A percentile compares a stretch with the other conserved stretches of the same genome.
phyloP scores from a whole-genome alignment of 2,113 vertebrate genomes.

The Bettongia penicillata region DNA sequence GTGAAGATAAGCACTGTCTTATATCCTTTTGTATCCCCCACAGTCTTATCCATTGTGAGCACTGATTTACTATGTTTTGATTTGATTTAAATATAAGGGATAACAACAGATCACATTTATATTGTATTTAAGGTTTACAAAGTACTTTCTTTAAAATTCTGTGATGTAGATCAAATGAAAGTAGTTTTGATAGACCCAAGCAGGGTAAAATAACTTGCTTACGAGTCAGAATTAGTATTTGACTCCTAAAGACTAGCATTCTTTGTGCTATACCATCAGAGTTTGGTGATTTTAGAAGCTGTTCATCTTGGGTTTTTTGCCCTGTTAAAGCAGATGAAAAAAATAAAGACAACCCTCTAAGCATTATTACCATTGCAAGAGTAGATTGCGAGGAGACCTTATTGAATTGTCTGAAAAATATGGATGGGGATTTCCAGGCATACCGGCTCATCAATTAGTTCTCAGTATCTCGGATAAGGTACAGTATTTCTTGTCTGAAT shows the following conservation, averaged over 20 bases:
- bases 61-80: not conserved
- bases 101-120: not conserved
- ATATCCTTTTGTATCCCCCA: not conserved
- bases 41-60: not conserved
- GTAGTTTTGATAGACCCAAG: constrained; percentile 33
- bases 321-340: constrained; percentile 31
- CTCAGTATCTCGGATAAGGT: constrained; percentile 37
- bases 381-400: not conserved
- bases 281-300: not conserved
- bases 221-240: not conserved
- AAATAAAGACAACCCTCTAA: not conserved
- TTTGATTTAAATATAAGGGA: not conserved
- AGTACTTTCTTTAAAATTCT: not conserved
- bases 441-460: constrained; percentile 21
- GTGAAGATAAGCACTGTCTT: not conserved
- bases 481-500: constrained; percentile 11
- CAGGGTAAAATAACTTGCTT: constrained; percentile 26
- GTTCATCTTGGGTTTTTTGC: constrained; percentile 11
- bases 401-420: constrained; percentile 43
- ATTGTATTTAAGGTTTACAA: not conserved
- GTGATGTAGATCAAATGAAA: not conserved
- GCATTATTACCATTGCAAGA: constrained; percentile 3
- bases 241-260: not conserved
- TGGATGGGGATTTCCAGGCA: not conserved
- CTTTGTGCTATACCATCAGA: not conserved